These are phyloP conservation scores for Pelmatolapia mariae DNA, from an alignment of 2,113 vertebrate genomes.

Conservation along the genomic window DNA sequence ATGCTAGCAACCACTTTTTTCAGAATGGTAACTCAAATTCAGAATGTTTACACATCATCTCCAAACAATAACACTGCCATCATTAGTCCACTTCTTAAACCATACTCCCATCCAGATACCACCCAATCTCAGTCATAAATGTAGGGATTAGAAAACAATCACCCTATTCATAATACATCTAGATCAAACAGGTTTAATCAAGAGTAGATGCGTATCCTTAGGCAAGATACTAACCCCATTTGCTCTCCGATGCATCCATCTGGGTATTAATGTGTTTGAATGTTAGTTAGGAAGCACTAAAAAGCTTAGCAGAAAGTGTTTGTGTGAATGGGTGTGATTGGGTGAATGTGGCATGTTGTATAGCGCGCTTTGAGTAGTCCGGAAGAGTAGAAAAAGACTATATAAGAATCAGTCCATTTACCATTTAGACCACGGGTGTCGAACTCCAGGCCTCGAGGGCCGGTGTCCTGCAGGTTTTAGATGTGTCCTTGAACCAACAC, in stretches of 20 bases:
- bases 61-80: background rate
- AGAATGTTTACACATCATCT: background rate
- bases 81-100: background rate
- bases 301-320: background rate
- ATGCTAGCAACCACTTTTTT: background rate
- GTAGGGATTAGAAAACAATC: background rate
- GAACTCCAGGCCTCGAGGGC: background rate
- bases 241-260: background rate
- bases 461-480: background rate
- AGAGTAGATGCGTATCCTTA: background rate
- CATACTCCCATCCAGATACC: background rate
- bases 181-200: background rate
- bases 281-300: background rate
- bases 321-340: background rate
- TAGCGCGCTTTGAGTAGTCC: background rate
- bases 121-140: background rate
- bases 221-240: background rate
- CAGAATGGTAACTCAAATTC: background rate
- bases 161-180: background rate
- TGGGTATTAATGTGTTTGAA: background rate
- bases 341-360: background rate
- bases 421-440: background rate
- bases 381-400: background rate
- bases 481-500: background rate
- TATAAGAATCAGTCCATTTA: background rate